Base-by-base conservation (phyloP, 2,888 invertebrate species). In the Clostera curtula region DNA sequence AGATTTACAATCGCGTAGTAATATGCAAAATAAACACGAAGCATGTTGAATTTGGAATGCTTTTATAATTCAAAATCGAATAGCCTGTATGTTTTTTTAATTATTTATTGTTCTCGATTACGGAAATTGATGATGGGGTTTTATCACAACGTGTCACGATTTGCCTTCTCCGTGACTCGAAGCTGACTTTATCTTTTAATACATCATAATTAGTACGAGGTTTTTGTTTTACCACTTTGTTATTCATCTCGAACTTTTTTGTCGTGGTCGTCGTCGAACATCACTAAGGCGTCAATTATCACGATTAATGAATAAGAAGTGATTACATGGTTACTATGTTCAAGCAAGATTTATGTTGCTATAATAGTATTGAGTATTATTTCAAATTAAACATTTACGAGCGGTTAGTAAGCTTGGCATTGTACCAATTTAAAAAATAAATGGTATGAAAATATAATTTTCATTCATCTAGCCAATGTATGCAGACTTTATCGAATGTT, bases 121-220 rank as follows among this genome's bases (percentile, higher is more conserved):
- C 76, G 79, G 76, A 77, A 72, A 59, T 64, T 62, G 54, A 56
- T 55, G n/a, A n/a, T n/a, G n/a, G n/a, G n/a, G n/a, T n/a, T n/a
- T n/a, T n/a, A n/a, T n/a, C n/a, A n/a, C 45, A 31, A 29, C 48
- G 10, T 29, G 50, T 69, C 72, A 75, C 73, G 74, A 72, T 40
- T 42, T 32, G 41, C 34, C 44, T 45, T 40, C 56, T 51, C 48
- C 60, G 57, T 65, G 64, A 64, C 57, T 59, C 31, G 25, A n/a
- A 24, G 12, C 19, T 34, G 39, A 37, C 34, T 40, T 24, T 31
- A 42, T 34, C 35, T 36, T 30, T 30, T 36, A 40, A 46, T 46
- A 36, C 30, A 5, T 27, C 31, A 40, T 49, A 49, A 56, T 49
- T 53, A 43, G 25, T 13, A 11, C 29, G 27, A 27, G 22, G 40